Evolutionary conservation across 2,797 vertebrate species (phyloP), one percentile per base, ranked within the genome.

Genomic region (Anabacerthia variegaticeps): DNA sequence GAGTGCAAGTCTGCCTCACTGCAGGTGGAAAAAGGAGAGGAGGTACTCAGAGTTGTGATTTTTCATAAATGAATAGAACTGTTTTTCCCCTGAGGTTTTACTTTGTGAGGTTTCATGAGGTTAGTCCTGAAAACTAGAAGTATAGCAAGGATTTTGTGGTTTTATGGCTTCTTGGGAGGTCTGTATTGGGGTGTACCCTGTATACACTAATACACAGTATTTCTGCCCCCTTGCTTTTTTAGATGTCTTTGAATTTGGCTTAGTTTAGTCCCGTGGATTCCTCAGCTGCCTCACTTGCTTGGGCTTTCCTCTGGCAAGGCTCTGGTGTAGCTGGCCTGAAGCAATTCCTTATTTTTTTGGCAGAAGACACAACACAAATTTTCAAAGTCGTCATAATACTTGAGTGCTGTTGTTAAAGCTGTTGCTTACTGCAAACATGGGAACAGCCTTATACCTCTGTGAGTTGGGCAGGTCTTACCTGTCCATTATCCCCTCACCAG

Each of bases 401-500:
- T 21, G 3, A 28, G 2, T 18, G 6, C 56, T 71, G 24, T 46
- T 72, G 24, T 46, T 75, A 73, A 85, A 80, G 21, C 23, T 77
- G 10, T 59, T 71, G 15, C 4, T 56, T 80, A 16, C 61, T 71
- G 8, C 48, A 75, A 89, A 21, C 7, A 6, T 7, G 59, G 51
- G 28, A 69, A 23, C 2, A 3, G 7, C 34, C 26, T 32, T 46
- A 3, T 1, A 22, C 21, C 27, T 69, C 10, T 41, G 0, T 51
- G 23, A 32, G 12, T 66, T 2, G n/a, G 65, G 44, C 56, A 52
- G 10, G 14, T 80, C 14, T 58, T n/a, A 6, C 15, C 12, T 87
- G 39, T 61, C 28, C 5, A 3, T 44, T 73, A 24, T 15, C 3
- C 5, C 79, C 10, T 55, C 85, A 14, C 24, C 20, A 55, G 41